Evolutionary conservation across 1,140 invertebrate genomes (phyloP).

Genomic region (Hyles vespertilio): DNA sequence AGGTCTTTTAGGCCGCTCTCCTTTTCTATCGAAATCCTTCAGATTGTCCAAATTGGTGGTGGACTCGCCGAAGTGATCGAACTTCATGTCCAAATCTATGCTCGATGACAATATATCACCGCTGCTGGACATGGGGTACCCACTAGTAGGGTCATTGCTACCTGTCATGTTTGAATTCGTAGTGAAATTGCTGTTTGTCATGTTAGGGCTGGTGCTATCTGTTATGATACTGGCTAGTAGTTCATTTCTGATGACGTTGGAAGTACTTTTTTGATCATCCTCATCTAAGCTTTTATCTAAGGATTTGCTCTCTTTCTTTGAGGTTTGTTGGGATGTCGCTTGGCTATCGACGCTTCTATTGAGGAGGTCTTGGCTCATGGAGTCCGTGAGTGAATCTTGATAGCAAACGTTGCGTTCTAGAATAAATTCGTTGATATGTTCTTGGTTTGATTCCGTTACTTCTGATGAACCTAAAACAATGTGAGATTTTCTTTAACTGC

Average conservation of each 20-base stretch:
- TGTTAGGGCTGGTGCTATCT: constrained; percentile 62
- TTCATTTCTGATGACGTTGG: constrained; percentile 61
- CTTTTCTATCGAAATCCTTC: constrained; percentile 33
- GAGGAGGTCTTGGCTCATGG: constrained; percentile 60
- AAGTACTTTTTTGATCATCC: constrained; percentile 65
- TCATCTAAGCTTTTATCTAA: constrained; percentile 49
- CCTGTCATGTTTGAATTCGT: constrained; percentile 67
- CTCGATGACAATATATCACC: constrained; percentile 66
- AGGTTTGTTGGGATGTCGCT: constrained; percentile 38
- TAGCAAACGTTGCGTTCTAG: constrained; percentile 72
- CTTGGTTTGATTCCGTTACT: constrained; percentile 58
- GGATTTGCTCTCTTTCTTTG: constrained; percentile 54
- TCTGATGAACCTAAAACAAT: constrained; percentile 48
- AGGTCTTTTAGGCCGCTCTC: constrained; percentile 27
- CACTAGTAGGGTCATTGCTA: constrained; percentile 62
- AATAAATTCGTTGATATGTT: constrained; percentile 69
- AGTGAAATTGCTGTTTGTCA: constrained; percentile 70
- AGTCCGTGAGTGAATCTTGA: constrained; percentile 71
- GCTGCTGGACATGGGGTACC: constrained; percentile 68
- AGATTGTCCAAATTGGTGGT: constrained; percentile 53
- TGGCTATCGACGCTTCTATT: constrained; percentile 61
- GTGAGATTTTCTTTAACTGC: too few species aligned
- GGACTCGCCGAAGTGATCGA: constrained; percentile 72
- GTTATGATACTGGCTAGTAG: constrained; percentile 55
- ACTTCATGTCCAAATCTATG: constrained; percentile 73